Evolutionary conservation across 2,113 vertebrate species (phyloP).

Genomic region (Brachyistius frenatus): DNA sequence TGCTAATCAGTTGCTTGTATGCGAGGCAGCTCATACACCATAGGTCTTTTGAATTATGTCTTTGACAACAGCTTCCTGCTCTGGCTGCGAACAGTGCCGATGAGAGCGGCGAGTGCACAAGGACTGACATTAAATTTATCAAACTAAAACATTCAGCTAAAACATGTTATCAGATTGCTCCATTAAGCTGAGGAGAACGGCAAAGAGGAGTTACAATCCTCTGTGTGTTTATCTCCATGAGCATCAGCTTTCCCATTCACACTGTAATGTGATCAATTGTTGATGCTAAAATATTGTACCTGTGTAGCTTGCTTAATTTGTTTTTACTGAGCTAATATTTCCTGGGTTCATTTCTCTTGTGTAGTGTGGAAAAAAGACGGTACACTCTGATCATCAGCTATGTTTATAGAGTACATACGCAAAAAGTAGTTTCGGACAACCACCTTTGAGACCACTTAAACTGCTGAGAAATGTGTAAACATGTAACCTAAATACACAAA

Average conservation of each 20-base stretch:
- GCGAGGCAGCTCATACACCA: no score
- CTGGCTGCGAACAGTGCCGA: no score
- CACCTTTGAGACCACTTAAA: neutral
- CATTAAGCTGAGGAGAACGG: neutral
- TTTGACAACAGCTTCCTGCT: no score
- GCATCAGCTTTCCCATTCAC: neutral
- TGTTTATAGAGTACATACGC: neutral
- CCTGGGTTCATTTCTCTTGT: neutral
- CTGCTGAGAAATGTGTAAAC: neutral
- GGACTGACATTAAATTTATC: neutral
- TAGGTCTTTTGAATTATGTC: no score
- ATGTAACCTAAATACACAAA: slow-evolving; percentile 37
- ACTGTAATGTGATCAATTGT: neutral
- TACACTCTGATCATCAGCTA: neutral
- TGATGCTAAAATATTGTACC: neutral
- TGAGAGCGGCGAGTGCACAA: neutral
- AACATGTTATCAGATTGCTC: neutral
- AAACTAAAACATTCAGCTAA: neutral
- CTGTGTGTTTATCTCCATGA: neutral
- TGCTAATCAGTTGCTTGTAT: no score
- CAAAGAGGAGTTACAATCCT: neutral
- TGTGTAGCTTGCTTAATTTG: neutral
- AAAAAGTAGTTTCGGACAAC: neutral
- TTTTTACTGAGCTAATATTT: neutral
- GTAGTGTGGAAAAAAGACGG: neutral